These are phyloP conservation scores for Petaurus breviceps DNA, from an alignment of 2,113 vertebrate genomes.

Conservation along the genomic window DNA sequence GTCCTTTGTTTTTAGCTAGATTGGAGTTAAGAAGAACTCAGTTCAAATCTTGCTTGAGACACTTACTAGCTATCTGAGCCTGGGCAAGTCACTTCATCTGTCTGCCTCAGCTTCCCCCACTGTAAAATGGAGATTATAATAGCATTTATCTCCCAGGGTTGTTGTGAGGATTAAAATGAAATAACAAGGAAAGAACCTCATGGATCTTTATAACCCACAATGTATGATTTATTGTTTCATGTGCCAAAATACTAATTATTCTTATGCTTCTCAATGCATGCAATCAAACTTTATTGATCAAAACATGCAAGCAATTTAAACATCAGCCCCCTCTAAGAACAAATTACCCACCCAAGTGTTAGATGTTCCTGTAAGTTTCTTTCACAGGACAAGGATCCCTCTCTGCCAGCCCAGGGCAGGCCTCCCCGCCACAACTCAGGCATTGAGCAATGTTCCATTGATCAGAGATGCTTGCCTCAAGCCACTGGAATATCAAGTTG, in stretches of 20 bases:
- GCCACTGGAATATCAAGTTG: neutral
- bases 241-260: neutral
- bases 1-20: neutral
- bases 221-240: neutral
- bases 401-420: neutral
- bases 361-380: neutral
- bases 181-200: neutral
- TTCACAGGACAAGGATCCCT: neutral
- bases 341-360: neutral
- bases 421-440: neutral
- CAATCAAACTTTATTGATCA: neutral
- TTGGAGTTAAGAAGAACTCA: neutral
- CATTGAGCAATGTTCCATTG: neutral
- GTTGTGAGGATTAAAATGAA: neutral
- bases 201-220: neutral
- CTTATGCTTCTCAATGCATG: neutral
- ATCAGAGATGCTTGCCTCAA: neutral
- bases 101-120: neutral
- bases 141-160: neutral
- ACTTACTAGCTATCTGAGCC: neutral
- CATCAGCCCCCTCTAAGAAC: neutral
- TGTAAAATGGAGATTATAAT: neutral
- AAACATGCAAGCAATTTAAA: neutral
- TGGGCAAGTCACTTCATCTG: neutral
- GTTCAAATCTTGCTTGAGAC: neutral